A percentile compares a stretch with the other conserved stretches of the same genome.
Conservation (phyloP, 2,113 vertebrate species). For the Notechis scutatus region DNA sequence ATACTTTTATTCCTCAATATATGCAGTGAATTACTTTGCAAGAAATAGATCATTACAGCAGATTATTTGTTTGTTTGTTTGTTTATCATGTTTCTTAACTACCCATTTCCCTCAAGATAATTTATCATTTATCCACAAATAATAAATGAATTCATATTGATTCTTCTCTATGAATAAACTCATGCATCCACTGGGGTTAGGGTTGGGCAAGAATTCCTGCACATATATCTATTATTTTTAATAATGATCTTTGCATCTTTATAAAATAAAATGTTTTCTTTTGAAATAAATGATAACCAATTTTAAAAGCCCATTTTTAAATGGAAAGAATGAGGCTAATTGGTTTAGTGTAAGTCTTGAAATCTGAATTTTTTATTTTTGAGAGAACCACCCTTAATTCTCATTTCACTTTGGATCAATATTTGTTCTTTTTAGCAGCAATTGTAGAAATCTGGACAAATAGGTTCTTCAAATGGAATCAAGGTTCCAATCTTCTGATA, state of each 20-base stretch:
- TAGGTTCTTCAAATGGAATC: background rate
- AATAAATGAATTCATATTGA: background rate
- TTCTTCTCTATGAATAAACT: background rate
- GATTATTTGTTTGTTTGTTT: background rate
- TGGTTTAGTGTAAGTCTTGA: too few species aligned
- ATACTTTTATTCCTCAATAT: background rate
- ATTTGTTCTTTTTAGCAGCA: too few species aligned
- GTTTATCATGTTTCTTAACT: background rate
- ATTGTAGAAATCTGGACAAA: background rate
- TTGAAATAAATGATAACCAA: background rate
- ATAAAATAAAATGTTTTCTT: background rate
- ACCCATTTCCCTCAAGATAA: background rate
- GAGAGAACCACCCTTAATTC: too few species aligned
- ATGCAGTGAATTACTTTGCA: background rate
- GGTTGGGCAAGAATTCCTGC: background rate
- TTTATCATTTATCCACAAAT: background rate
- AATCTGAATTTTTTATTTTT: too few species aligned
- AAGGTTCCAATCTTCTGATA: background rate
- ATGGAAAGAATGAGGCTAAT: background rate
- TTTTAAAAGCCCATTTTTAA: background rate
- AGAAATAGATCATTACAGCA: background rate
- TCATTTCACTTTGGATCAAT: too few species aligned
- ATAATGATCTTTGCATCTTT: background rate
- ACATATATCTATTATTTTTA: background rate
- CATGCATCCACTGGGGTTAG: background rate